These are phyloP conservation scores for Allophyes oxyacanthae DNA, from an alignment of 2,888 invertebrate genomes.

Conservation along the genomic window DNA sequence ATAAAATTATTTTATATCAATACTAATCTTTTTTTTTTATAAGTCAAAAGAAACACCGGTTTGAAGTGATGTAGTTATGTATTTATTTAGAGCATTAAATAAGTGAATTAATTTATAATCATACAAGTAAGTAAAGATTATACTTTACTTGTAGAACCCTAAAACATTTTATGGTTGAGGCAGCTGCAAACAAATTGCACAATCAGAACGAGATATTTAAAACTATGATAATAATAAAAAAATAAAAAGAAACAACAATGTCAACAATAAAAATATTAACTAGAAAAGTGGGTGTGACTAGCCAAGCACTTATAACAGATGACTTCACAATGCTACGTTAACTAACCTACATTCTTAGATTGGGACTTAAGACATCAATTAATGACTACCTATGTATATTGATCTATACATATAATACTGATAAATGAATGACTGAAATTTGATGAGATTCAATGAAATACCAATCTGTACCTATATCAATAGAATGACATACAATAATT, in stretches of 20 bases:
- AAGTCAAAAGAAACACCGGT: slow-evolving; percentile 52
- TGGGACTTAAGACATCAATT: slow-evolving; percentile 75
- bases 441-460: slow-evolving; percentile 56
- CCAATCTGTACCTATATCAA: slow-evolving; percentile 49
- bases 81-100: slow-evolving; percentile 79
- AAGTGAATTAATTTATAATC: slow-evolving; percentile 53
- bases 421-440: slow-evolving; percentile 53
- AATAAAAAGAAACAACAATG: slow-evolving; percentile 47
- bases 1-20: slow-evolving; percentile 70
- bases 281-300: slow-evolving; percentile 54
- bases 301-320: slow-evolving; percentile 53
- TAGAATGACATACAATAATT: slow-evolving; percentile 55
- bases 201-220: slow-evolving; percentile 44
- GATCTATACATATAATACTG: slow-evolving; percentile 67
- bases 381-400: slow-evolving; percentile 59
- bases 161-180: slow-evolving; percentile 49
- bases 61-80: slow-evolving; percentile 63
- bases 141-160: slow-evolving; percentile 47
- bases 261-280: slow-evolving; percentile 54
- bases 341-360: slow-evolving; percentile 77
- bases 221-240: slow-evolving; percentile 44
- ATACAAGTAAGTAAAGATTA: slow-evolving; percentile 44
- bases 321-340: slow-evolving; percentile 49
- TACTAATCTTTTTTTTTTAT: slow-evolving; percentile 38
- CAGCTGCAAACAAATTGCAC: slow-evolving; percentile 44